Conservation (phyloP, 2,888 invertebrate species). For the Hemicrepidius hirtus region DNA sequence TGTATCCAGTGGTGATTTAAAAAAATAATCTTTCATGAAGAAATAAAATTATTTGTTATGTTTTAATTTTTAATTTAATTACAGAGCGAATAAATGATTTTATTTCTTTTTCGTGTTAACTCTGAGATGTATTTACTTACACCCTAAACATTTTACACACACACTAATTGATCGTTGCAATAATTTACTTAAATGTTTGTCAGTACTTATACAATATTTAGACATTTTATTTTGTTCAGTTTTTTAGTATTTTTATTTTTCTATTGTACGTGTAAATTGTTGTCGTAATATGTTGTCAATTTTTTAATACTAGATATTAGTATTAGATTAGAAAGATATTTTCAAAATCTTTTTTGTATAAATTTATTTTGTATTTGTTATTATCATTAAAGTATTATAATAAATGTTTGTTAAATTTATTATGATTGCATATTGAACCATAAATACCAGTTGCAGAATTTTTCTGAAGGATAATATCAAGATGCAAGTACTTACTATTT, state of each 20-base stretch:
- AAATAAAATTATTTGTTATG: too few species aligned
- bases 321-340: conserved; percentile 7
- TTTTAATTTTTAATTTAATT: too few species aligned
- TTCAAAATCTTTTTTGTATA: conserved; percentile 17
- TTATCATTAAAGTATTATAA: conserved; percentile 4
- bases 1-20: background rate
- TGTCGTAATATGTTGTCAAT: background rate
- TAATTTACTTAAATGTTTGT: too few species aligned
- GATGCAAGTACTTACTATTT: too few species aligned
- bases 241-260: background rate
- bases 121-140: too few species aligned
- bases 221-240: background rate
- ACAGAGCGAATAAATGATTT: too few species aligned
- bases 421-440: too few species aligned
- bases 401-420: background rate
- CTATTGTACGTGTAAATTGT: background rate
- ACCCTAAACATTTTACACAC: too few species aligned
- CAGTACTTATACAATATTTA: background rate
- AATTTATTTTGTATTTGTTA: conserved; percentile 17
- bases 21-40: background rate
- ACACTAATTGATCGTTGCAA: too few species aligned
- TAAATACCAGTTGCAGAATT: too few species aligned
- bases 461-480: too few species aligned
- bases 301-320: background rate
- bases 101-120: background rate